Percentiles rank a stretch among this genome's conserved stretches.
These are phyloP conservation scores for Coboldia fuscipes DNA, from an alignment of 1,140 invertebrate species.

Conservation along the genomic window DNA sequence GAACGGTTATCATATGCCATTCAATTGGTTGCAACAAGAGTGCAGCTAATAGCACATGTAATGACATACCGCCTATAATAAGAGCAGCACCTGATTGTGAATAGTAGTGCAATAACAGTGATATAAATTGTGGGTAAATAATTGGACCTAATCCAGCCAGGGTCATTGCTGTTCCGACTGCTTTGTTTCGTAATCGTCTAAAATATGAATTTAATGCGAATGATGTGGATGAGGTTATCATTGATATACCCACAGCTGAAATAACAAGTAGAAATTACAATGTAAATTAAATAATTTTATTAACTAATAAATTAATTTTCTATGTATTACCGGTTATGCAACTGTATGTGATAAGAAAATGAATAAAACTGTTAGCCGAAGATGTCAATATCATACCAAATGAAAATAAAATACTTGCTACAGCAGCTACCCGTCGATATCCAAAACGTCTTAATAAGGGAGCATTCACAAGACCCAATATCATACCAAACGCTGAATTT, in stretches of 20 bases:
- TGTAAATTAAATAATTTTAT: too few species aligned
- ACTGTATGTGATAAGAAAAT: constrained; percentile 35
- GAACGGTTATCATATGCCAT: constrained; percentile 34
- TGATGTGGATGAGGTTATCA: constrained; percentile 23
- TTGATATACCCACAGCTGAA: constrained; percentile 24
- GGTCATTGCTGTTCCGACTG: constrained; percentile 27
- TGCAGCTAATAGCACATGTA: constrained; percentile 28
- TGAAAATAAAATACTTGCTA: constrained; percentile 23
- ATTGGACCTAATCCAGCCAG: constrained; percentile 27
- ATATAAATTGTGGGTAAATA: constrained; percentile 24
- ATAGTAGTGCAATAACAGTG: constrained; percentile 22
- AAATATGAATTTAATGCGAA: constrained; percentile 31
- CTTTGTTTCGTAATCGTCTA: constrained; percentile 24
- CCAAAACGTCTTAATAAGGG: constrained; percentile 28
- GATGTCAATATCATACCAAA: constrained; percentile 27
- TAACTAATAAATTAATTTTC: too few species aligned
- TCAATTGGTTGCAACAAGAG: constrained; percentile 31
- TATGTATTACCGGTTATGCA: constrained; percentile 32
- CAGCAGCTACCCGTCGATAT: constrained; percentile 30
- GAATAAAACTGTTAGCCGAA: constrained; percentile 23
- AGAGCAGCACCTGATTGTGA: constrained; percentile 28
- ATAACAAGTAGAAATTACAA: too few species aligned
- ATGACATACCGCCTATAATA: constrained; percentile 27
- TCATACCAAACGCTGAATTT: constrained; percentile 36
- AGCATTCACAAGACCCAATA: constrained; percentile 33